Conservation (phyloP, 2,888 invertebrate genomes). For the Eristalis intricaria region DNA sequence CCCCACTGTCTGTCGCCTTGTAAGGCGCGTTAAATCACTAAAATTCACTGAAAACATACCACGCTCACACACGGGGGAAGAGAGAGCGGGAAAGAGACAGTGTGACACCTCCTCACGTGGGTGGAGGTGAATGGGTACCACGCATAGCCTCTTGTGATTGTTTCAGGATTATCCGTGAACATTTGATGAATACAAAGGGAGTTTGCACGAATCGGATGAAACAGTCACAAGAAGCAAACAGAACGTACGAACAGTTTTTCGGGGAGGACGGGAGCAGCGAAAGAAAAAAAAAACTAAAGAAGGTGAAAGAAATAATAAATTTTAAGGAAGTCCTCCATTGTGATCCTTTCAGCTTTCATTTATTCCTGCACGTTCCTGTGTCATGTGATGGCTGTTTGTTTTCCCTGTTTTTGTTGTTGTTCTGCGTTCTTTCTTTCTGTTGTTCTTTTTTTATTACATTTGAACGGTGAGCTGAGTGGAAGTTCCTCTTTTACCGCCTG, state of each 20-base stretch:
- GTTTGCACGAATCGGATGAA: conserved; percentile 20
- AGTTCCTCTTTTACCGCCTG: conserved; percentile 8
- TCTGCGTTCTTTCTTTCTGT: neutral
- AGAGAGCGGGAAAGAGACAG: neutral
- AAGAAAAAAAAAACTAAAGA: conserved; percentile 1
- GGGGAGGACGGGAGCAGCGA: neutral
- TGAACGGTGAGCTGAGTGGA: neutral
- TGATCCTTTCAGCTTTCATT: conserved; percentile 34
- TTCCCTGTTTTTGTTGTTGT: neutral
- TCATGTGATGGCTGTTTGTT: neutral
- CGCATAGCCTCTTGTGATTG: conserved; percentile 14
- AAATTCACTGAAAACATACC: conserved; percentile 37
- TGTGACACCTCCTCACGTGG: conserved; percentile 3
- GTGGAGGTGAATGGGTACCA: neutral
- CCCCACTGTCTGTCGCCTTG: neutral
- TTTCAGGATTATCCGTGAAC: conserved; percentile 46
- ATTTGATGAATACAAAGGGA: conserved; percentile 54
- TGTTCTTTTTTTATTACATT: conserved; percentile 15
- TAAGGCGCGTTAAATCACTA: conserved; percentile 23
- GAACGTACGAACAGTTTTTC: neutral
- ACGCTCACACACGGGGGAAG: neutral
- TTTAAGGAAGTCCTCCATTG: conserved; percentile 37
- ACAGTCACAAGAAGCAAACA: conserved; percentile 9
- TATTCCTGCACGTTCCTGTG: conserved; percentile 4
- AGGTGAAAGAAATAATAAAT: conserved; percentile 56